Conservation (phyloP, 2,113 vertebrate species). For the Telmatochromis sp. region DNA sequence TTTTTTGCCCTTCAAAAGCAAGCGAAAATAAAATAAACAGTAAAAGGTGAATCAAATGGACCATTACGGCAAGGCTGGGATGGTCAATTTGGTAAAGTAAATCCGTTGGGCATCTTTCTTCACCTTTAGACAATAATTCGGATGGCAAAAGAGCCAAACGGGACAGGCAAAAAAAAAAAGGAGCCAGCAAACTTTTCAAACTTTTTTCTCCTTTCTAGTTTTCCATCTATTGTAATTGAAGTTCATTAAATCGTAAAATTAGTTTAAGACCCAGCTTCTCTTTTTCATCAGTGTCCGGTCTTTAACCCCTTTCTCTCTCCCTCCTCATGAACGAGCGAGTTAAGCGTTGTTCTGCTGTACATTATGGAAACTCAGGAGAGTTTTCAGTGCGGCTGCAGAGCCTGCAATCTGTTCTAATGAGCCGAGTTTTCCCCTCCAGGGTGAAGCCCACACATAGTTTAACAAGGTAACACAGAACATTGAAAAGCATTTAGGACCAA, state of each 20-base stretch:
- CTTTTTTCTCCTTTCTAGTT: not conserved
- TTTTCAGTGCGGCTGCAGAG: not conserved
- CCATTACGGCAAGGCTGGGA: too few relatives aligned
- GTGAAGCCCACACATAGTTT: not conserved
- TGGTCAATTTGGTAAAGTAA: too few relatives aligned
- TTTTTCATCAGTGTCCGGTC: not conserved
- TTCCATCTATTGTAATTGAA: not conserved
- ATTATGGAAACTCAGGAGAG: not conserved
- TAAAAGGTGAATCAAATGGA: too few relatives aligned
- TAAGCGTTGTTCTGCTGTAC: not conserved
- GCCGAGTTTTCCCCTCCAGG: not conserved
- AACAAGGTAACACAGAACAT: not conserved
- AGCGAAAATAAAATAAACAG: too few relatives aligned
- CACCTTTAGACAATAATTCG: too few relatives aligned
- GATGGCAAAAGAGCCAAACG: too few relatives aligned
- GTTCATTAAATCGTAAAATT: conserved; percentile 14
- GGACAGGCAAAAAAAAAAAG: too few relatives aligned
- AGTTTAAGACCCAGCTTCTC: not conserved
- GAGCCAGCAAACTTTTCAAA: not conserved
- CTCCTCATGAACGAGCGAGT: not conserved
- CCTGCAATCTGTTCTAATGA: not conserved
- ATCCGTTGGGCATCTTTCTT: too few relatives aligned
- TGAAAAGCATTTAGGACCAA: not conserved
- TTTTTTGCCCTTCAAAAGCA: too few relatives aligned
- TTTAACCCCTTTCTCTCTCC: not conserved